A percentile compares a stretch with the other conserved stretches of the same genome.
phyloP scores from a whole-genome alignment of 2,888 invertebrate species.

The Sipha maydis region DNA sequence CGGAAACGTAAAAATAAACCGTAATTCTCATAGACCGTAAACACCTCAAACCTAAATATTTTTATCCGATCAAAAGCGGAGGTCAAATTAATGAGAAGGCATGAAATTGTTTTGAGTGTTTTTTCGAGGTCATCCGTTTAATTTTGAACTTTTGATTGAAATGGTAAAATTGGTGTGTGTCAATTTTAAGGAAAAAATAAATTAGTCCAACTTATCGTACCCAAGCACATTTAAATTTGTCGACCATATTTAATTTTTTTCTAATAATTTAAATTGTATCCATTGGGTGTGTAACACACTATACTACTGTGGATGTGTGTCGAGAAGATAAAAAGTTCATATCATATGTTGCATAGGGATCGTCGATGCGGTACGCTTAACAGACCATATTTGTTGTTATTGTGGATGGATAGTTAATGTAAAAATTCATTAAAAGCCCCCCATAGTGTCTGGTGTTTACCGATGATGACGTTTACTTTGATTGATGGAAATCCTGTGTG shows the following conservation, averaged over 20 bases:
- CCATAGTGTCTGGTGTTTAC: conserved; percentile 5
- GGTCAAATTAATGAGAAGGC: conserved; percentile 16
- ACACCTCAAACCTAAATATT: neutral
- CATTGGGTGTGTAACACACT: neutral
- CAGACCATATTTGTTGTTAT: neutral
- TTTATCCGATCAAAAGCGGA: neutral
- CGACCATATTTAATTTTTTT: neutral
- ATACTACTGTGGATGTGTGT: too few relatives aligned
- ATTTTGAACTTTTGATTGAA: neutral
- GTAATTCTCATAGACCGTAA: conserved; percentile 33
- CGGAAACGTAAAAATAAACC: conserved; percentile 32
- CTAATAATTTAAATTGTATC: neutral
- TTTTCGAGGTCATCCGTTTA: conserved; percentile 16
- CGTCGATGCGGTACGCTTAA: neutral
- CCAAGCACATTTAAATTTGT: neutral
- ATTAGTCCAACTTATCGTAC: neutral
- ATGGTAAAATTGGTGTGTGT: neutral
- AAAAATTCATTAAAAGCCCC: conserved; percentile 33
- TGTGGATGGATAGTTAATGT: neutral
- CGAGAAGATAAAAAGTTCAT: neutral
- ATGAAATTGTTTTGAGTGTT: conserved; percentile 24
- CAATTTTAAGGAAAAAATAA: neutral
- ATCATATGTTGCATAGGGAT: neutral
- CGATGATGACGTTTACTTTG: conserved; percentile 25
- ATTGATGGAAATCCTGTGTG: conserved; percentile 23